Conservation (phyloP, 2,888 invertebrate genomes). For the Sabellastarte sp. region DNA sequence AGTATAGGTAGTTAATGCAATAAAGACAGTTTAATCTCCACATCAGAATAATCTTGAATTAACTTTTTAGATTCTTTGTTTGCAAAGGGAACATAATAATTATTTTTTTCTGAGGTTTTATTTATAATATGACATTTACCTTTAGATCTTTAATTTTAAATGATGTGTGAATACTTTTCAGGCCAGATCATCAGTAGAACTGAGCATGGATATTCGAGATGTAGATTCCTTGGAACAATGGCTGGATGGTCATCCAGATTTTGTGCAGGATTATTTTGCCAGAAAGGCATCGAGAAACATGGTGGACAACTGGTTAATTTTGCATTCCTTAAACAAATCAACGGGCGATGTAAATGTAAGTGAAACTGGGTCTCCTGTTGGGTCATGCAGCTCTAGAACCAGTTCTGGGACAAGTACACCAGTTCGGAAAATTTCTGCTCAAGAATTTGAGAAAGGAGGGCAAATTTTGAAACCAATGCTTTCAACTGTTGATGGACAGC, state of each 20-base stretch:
- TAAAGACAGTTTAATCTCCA: too few relatives aligned
- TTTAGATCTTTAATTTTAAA: too few relatives aligned
- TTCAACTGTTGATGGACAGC: slow-evolving; percentile 84
- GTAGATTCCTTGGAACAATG: slow-evolving; percentile 95
- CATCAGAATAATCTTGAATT: too few relatives aligned
- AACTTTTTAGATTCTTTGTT: too few relatives aligned
- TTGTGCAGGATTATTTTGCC: slow-evolving; percentile 87
- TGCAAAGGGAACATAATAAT: too few relatives aligned
- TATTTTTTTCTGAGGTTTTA: too few relatives aligned
- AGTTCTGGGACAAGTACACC: slow-evolving; percentile 90
- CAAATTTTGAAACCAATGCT: slow-evolving; percentile 82
- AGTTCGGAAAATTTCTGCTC: slow-evolving; percentile 88
- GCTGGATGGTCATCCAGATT: slow-evolving; percentile 95
- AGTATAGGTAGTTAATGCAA: too few relatives aligned
- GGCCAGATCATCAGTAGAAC: too few relatives aligned
- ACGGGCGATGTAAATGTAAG: slow-evolving; percentile 26
- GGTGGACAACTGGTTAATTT: slow-evolving; percentile 87
- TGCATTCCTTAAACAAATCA: slow-evolving; percentile 48
- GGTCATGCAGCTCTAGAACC: slow-evolving; percentile 65
- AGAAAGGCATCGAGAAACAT: slow-evolving; percentile 91
- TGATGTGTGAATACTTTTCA: too few relatives aligned
- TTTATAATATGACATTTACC: too few relatives aligned
- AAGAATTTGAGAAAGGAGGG: slow-evolving; percentile 92
- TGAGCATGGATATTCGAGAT: too few relatives aligned
- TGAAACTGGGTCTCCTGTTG: slow-evolving; percentile 39